Evolutionary conservation across 2,113 vertebrate species (phyloP).

Genomic region (Hystrix brachyura): DNA sequence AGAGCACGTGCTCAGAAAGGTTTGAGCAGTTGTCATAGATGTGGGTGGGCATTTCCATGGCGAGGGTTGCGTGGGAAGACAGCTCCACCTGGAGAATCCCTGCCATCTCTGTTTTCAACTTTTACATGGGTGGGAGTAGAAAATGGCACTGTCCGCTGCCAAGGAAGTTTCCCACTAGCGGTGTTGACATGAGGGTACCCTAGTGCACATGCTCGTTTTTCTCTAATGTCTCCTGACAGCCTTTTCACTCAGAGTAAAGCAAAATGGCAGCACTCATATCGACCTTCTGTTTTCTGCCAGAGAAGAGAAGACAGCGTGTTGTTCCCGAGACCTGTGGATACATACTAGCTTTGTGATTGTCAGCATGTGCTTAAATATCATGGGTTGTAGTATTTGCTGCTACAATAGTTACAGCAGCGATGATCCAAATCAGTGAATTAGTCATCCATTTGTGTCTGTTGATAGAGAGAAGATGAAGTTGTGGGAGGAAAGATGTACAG

Average conservation of each 20-base stretch:
- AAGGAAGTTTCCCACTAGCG: neutral
- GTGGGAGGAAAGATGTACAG: neutral
- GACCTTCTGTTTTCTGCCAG: constrained; percentile 48
- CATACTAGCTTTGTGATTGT: constrained; percentile 27
- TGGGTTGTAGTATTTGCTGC: neutral
- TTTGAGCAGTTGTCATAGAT: rapidly evolving
- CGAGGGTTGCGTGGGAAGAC: neutral
- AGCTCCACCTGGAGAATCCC: neutral
- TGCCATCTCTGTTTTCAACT: constrained; percentile 16
- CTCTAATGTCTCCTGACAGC: constrained; percentile 67
- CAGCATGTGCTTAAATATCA: constrained; percentile 36
- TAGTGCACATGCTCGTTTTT: neutral
- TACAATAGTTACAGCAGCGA: neutral
- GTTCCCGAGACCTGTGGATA: neutral
- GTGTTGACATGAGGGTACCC: neutral
- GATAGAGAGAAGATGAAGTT: neutral
- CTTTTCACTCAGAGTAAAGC: constrained; percentile 64
- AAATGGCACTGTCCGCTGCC: neutral
- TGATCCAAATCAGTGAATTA: constrained; percentile 36
- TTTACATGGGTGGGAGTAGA: neutral
- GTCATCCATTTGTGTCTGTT: constrained; percentile 56
- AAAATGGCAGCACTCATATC: constrained; percentile 57
- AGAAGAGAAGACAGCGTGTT: neutral
- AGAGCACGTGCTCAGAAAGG: too few species aligned
- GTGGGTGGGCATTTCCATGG: rapidly evolving